These are phyloP conservation scores for Ianthella basta DNA, from an alignment of 37 sponge, comb jelly and placozoan genomes.

Conservation along the genomic window DNA sequence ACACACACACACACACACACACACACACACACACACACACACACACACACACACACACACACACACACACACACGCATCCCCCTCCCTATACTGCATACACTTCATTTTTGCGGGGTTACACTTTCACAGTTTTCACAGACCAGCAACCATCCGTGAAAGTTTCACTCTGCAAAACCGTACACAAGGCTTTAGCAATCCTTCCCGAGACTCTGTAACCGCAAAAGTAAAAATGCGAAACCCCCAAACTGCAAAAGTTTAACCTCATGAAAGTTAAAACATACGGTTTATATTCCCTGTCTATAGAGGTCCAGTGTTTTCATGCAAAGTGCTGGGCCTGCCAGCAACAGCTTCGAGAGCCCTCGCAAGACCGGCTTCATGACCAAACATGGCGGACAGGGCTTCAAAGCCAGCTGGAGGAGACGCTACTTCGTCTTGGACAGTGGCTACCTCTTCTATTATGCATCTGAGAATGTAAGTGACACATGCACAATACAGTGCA, in stretches of 20 bases:
- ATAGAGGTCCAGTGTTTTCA: too few species aligned
- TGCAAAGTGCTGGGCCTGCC: conserved; percentile 44
- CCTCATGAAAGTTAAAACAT: too few species aligned
- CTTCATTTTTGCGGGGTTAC: too few species aligned
- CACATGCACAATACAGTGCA: not conserved
- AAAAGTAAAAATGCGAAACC: too few species aligned
- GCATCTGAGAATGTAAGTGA: conserved; percentile 64
- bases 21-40: conserved; percentile 34
- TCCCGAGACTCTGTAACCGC: too few species aligned
- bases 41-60: conserved; percentile 36
- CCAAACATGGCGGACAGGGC: conserved; percentile 83
- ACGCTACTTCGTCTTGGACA: conserved; percentile 78
- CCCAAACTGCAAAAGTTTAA: too few species aligned
- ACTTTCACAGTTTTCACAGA: too few species aligned
- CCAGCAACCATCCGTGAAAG: too few species aligned
- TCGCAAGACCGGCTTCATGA: conserved; percentile 73
- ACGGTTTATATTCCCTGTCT: too few species aligned
- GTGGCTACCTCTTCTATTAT: conserved; percentile 87
- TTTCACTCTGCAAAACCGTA: too few species aligned
- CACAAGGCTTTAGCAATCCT: too few species aligned
- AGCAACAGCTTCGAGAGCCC: conserved; percentile 68
- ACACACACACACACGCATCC: conserved; percentile 14
- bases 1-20: conserved; percentile 25
- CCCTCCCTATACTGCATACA: too few species aligned
- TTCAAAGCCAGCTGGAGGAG: conserved; percentile 79